Conservation (phyloP, 2,888 invertebrate genomes). For the Trichopria drosophilae region DNA sequence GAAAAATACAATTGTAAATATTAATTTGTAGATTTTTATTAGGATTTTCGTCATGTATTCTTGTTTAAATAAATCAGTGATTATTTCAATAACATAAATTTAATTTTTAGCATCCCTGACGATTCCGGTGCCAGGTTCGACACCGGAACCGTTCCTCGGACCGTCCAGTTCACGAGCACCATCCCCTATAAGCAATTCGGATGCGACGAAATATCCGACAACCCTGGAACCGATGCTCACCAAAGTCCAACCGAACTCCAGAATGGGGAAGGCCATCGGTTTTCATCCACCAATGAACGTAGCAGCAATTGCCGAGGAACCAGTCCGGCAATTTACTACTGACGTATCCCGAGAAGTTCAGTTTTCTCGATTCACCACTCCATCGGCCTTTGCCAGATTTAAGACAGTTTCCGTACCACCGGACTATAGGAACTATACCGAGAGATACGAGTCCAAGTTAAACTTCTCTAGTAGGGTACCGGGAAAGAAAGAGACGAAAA, state of each 20-base stretch:
- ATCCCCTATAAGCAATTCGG: constrained; percentile 20
- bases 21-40: too few species aligned
- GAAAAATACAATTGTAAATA: too few species aligned
- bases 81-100: too few species aligned
- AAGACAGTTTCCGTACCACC: too few species aligned
- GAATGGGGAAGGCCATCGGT: constrained; percentile 49
- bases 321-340: constrained; percentile 27
- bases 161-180: constrained; percentile 35
- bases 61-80: too few species aligned
- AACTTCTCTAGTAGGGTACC: neutral
- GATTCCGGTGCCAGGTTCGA: constrained; percentile 46
- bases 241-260: constrained; percentile 34
- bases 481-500: constrained; percentile 45
- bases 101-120: constrained; percentile 40
- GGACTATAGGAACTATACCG: neutral
- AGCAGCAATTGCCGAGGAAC: constrained; percentile 16
- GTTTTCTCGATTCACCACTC: too few species aligned
- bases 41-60: too few species aligned
- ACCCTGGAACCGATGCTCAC: constrained; percentile 5
- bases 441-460: constrained; percentile 1
- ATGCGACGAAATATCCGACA: neutral
- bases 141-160: constrained; percentile 42
- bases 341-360: too few species aligned
- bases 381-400: too few species aligned
- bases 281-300: constrained; percentile 38